Evolutionary conservation across 2,888 invertebrate genomes (phyloP).

Genomic region (Dasypolia templi): DNA sequence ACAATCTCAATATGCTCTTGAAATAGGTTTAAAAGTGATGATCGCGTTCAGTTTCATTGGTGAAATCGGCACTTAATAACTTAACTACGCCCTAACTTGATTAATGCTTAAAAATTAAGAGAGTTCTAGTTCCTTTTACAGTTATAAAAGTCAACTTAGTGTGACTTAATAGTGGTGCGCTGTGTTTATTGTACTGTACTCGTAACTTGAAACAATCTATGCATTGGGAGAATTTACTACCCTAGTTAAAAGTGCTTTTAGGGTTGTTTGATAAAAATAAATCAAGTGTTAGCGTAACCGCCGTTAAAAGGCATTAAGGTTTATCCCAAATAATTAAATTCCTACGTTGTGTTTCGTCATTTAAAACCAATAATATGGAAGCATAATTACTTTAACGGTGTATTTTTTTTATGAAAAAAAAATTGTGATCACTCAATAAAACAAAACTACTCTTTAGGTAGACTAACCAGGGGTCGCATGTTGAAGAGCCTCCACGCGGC

Average conservation of each 20-base stretch:
- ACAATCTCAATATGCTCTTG: no score
- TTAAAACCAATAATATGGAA: no score
- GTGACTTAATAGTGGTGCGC: conserved; percentile 29
- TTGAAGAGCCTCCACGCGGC: no score
- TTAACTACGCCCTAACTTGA: conserved; percentile 22
- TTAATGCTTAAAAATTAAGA: conserved; percentile 43
- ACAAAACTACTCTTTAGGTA: not conserved
- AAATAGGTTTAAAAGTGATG: no score
- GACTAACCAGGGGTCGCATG: no score
- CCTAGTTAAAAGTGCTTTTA: not conserved
- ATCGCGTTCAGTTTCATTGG: no score
- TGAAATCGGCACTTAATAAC: no score
- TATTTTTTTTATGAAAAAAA: no score
- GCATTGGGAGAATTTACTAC: conserved; percentile 23
- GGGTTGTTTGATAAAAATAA: not conserved
- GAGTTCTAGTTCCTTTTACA: conserved; percentile 15
- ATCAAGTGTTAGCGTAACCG: conserved; percentile 12
- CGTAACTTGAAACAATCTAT: conserved; percentile 32
- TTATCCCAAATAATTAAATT: no score
- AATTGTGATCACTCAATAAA: no score
- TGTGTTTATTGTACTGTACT: conserved; percentile 21
- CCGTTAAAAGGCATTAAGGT: not conserved
- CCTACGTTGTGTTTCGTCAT: no score
- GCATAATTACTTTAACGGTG: no score
- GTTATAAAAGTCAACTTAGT: conserved; percentile 44